Evolutionary conservation across 2,888 invertebrate genomes (phyloP).

Genomic region (Epiblema foenella): DNA sequence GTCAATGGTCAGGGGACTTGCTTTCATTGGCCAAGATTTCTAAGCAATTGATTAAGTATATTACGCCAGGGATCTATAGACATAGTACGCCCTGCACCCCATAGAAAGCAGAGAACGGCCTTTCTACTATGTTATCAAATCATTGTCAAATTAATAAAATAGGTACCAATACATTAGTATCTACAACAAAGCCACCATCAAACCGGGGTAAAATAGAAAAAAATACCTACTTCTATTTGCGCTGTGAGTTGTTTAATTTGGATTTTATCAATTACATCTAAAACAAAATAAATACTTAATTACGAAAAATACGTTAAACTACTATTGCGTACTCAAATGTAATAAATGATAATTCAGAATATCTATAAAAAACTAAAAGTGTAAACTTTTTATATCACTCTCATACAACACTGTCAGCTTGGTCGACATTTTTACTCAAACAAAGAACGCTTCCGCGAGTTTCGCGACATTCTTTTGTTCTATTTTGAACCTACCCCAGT

Average conservation of each 20-base stretch:
- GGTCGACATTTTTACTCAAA: constrained; percentile 26
- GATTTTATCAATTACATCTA: no score
- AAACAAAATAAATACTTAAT: no score
- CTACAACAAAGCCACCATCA: no score
- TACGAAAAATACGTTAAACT: no score
- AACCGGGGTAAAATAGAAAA: no score
- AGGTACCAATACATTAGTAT: no score
- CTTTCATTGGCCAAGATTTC: not conserved
- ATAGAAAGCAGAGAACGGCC: not conserved
- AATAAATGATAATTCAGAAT: no score
- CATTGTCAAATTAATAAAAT: no score
- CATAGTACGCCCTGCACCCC: not conserved
- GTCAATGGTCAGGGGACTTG: constrained; percentile 12
- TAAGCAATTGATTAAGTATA: not conserved
- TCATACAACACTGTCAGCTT: constrained; percentile 9
- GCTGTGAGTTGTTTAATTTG: no score
- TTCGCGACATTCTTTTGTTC: constrained; percentile 37
- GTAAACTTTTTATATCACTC: not conserved
- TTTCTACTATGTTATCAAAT: not conserved
- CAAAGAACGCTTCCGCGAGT: constrained; percentile 27
- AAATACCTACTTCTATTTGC: no score
- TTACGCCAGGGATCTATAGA: not conserved
- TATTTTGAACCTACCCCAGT: constrained; percentile 40
- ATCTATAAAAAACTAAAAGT: no score
- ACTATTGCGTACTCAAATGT: no score